Evolutionary conservation across 2,113 vertebrate genomes (phyloP).

Genomic region (Ahaetulla prasina): DNA sequence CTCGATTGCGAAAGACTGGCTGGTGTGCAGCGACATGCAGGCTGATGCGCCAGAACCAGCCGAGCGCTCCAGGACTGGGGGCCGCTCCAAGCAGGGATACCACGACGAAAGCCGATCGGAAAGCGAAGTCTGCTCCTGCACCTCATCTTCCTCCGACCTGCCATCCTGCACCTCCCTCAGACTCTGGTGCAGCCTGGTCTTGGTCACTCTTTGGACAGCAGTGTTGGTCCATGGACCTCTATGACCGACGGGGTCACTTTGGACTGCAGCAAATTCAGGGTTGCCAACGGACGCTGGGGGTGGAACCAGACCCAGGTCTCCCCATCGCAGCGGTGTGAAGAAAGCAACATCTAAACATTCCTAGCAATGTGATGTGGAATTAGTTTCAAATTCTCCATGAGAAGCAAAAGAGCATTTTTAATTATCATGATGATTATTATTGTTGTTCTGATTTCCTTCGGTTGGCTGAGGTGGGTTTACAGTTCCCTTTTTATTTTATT

Average conservation of each 20-base stretch:
- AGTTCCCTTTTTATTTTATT: neutral
- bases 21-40: constrained; percentile 84
- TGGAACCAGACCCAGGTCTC: neutral
- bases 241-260: constrained; percentile 58
- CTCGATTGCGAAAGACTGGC: constrained; percentile 88
- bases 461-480: neutral
- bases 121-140: constrained; percentile 86
- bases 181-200: constrained; percentile 29
- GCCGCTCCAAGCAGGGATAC: constrained; percentile 64
- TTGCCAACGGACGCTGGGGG: neutral
- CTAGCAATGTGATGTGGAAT: constrained; percentile 46
- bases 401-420: constrained; percentile 39
- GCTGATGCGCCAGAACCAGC: constrained; percentile 68
- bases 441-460: neutral
- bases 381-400: constrained; percentile 59
- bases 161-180: constrained; percentile 8
- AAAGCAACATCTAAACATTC: constrained; percentile 43
- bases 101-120: constrained; percentile 74
- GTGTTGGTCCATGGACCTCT: constrained; percentile 54
- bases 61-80: constrained; percentile 58
- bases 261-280: neutral
- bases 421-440: neutral
- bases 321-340: neutral
- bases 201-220: constrained; percentile 65
- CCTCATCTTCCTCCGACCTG: constrained; percentile 76